Evolutionary conservation across 2,888 invertebrate species (phyloP), one percentile per base, ranked within the genome.

Genomic region (Psylliodes chrysocephalus): DNA sequence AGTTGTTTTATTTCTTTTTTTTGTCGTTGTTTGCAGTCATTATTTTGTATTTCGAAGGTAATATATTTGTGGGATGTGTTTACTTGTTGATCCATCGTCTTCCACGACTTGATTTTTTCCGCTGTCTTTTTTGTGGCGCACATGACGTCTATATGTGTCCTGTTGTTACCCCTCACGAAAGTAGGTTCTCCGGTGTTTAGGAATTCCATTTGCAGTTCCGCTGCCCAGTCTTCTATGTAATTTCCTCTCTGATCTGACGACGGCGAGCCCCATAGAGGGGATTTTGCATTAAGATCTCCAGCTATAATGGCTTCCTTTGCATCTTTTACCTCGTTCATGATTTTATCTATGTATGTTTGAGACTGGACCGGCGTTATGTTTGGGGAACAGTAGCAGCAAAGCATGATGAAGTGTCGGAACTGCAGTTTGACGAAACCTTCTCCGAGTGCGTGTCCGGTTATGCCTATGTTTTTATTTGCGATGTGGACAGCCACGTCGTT

Each of bases 271-370:
- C 62, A 66, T 38, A 14, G n/a, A 4, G 54, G 17, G 10, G 62
- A 51, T 42, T 66, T 66, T 0, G 57, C 56, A 7, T 62, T 62
- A 0, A 66, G 15, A 8, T 66, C 62, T 8, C 65, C 65, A 8
- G 53, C 17, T 5, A 62, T 10, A 7, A 65, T 7, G 3, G 12
- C 3, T 2, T n/a, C n/a, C n/a, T n/a, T n/a, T n/a, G n/a, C n/a
- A n/a, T n/a, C n/a, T n/a, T n/a, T n/a, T 3, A 5, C 35, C 8
- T 46, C 19, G 1, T 28, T 30, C 42, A 62, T 40, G 10, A 51
- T 2, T 2, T 44, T 46, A 22, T 56, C 65, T 4, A 65, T 53
- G 0, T 19, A n/a, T n/a, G n/a, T n/a, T 25, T 28, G 35, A 30
- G 8, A 60, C 1, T 28, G 22, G 6, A 19, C 54, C 5, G 56